Conservation (phyloP, 2,797 vertebrate genomes). For the Paedocypris micromegethes region DNA sequence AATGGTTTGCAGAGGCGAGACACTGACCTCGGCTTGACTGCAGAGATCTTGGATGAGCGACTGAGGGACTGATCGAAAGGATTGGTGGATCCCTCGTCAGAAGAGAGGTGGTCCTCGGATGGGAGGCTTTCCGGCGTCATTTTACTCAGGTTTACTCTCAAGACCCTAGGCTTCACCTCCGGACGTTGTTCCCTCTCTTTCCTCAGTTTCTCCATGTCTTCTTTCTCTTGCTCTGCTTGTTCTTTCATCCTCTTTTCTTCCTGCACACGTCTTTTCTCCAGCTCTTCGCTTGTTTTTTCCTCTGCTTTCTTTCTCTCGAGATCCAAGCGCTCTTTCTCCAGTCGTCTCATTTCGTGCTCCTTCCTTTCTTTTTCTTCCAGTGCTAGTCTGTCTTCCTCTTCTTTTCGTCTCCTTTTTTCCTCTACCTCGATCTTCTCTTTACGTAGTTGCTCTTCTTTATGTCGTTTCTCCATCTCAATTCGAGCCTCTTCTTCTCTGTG, state of each 20-base stretch:
- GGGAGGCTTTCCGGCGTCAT: not conserved
- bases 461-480: not conserved
- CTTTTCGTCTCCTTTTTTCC: constrained; percentile 22
- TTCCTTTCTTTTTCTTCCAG: constrained; percentile 37
- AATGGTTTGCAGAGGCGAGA: not conserved
- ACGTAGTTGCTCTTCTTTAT: constrained; percentile 6
- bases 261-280: constrained; percentile 50
- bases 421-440: constrained; percentile 12
- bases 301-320: constrained; percentile 50
- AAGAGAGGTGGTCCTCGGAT: constrained; percentile 5
- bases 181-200: constrained; percentile 28
- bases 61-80: constrained; percentile 51
- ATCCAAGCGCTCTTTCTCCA: constrained; percentile 15
- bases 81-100: constrained; percentile 40
- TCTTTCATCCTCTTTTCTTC: constrained; percentile 40
- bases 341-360: constrained; percentile 6
- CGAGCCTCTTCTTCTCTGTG: constrained; percentile 1
- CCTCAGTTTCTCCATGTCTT: constrained; percentile 59
- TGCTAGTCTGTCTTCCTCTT: constrained; percentile 50
- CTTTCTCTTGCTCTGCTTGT: constrained; percentile 57
- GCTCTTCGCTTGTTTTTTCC: constrained; percentile 53
- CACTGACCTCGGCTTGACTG: constrained; percentile 80
- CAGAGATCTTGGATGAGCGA: constrained; percentile 60
- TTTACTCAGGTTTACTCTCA: not conserved
- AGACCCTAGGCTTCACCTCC: constrained; percentile 6